Evolutionary conservation across 37 sponge, comb jelly and placozoan species (phyloP).

Genomic region (Halisarca cf. caerulea): DNA sequence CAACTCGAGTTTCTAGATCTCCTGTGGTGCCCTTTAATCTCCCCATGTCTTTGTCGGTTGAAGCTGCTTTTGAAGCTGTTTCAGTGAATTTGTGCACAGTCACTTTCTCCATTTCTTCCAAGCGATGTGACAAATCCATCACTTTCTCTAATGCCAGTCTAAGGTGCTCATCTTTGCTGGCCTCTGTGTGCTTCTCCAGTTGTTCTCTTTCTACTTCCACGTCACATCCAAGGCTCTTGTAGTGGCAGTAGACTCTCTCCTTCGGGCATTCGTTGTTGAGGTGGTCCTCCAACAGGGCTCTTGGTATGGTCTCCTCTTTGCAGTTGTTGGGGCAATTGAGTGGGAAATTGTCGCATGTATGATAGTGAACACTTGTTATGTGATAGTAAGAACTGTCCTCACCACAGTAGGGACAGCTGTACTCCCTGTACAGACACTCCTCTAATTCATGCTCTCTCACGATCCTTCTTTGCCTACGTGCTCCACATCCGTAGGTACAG

Average conservation of each 20-base stretch:
- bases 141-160: constrained; percentile 21
- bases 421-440: background rate
- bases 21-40: too few species aligned
- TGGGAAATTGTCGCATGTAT: background rate
- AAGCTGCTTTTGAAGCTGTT: too few species aligned
- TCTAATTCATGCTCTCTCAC: background rate
- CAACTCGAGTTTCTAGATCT: too few species aligned
- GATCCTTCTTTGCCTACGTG: background rate
- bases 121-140: background rate
- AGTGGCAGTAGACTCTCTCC: background rate
- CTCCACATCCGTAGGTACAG: background rate
- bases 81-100: too few species aligned
- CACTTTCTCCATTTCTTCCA: too few species aligned
- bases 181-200: background rate
- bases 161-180: constrained; percentile 14
- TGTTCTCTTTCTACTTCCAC: constrained; percentile 4
- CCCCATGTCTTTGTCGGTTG: too few species aligned
- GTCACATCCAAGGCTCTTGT: constrained; percentile 13
- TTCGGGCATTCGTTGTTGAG: background rate
- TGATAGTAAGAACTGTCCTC: background rate
- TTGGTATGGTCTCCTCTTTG: background rate
- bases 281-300: background rate
- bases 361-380: background rate
- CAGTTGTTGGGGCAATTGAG: background rate
- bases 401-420: background rate